Percentiles rank a stretch among this genome's conserved stretches.
These are phyloP conservation scores for Ginglymostoma cirratum DNA, from an alignment of 2,113 vertebrate species.

Conservation along the genomic window DNA sequence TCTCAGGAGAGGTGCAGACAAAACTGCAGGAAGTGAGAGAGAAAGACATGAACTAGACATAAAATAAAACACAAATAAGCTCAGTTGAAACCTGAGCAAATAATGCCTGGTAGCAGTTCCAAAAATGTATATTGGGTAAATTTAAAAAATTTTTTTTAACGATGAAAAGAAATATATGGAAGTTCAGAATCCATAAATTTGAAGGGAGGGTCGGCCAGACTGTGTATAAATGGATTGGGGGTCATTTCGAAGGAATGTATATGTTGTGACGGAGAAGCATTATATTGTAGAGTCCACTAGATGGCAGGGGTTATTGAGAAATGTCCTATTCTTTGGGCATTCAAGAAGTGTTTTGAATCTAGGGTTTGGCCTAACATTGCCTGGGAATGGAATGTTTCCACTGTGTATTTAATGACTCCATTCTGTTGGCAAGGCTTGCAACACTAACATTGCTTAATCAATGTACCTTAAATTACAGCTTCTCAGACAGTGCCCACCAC, in stretches of 20 bases:
- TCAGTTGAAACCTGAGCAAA: not conserved
- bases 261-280: not conserved
- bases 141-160: not conserved
- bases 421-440: slow-evolving; percentile 22
- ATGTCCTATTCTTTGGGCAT: slow-evolving; percentile 24
- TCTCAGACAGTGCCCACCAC: not conserved
- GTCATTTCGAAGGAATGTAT: not conserved
- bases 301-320: slow-evolving; percentile 31
- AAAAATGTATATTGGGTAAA: not conserved
- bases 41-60: not conserved
- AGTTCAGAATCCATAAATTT: not conserved
- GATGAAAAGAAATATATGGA: not conserved
- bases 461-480: slow-evolving; percentile 19
- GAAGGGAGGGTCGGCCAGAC: not conserved
- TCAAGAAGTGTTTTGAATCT: slow-evolving; percentile 7
- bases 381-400: slow-evolving; percentile 34
- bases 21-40: not conserved
- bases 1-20: not conserved
- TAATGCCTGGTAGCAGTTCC: not conserved
- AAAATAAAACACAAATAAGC: too few relatives aligned
- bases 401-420: slow-evolving; percentile 13
- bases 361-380: not conserved
- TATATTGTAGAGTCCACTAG: slow-evolving; percentile 22
- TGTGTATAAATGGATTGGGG: not conserved
- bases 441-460: slow-evolving; percentile 26